These are phyloP conservation scores for Babyrousa celebensis DNA, from an alignment of 2,797 vertebrate genomes.

Conservation along the genomic window DNA sequence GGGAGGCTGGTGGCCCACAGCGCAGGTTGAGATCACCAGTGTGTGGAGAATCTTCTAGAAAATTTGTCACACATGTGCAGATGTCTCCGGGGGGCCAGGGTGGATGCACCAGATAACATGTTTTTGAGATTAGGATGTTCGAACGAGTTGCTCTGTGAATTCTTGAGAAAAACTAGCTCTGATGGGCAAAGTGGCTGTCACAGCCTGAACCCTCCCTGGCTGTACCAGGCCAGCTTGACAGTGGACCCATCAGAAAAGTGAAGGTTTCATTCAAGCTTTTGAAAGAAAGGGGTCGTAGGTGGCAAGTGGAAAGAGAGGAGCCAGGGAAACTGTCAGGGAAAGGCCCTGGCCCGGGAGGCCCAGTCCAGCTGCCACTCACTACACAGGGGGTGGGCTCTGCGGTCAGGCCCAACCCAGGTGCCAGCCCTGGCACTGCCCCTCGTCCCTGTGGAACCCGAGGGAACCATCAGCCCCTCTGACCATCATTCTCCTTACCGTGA, in stretches of 20 bases:
- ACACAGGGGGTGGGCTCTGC: not conserved
- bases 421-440: not conserved
- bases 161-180: slow-evolving; percentile 35
- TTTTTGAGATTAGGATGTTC: slow-evolving; percentile 69
- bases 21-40: slow-evolving; percentile 18
- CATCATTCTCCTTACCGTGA: not conserved
- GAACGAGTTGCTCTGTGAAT: slow-evolving; percentile 63
- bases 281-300: slow-evolving; percentile 65
- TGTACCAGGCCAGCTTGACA: slow-evolving; percentile 80
- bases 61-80: slow-evolving; percentile 68
- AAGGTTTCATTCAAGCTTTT: slow-evolving; percentile 83
- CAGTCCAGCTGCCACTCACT: not conserved
- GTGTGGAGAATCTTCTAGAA: slow-evolving; percentile 54
- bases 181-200: slow-evolving; percentile 76
- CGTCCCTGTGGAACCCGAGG: not conserved
- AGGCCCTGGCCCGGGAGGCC: not conserved
- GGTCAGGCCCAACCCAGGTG: not conserved
- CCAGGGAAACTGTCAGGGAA: not conserved
- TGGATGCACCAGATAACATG: not conserved
- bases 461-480: not conserved
- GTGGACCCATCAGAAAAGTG: slow-evolving; percentile 81
- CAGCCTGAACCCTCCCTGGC: slow-evolving; percentile 74
- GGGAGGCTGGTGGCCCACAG: not conserved
- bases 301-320: slow-evolving; percentile 63
- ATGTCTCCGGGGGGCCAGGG: slow-evolving; percentile 3